Evolutionary conservation across 2,797 vertebrate species (phyloP).

Genomic region (Euthynnus affinis): DNA sequence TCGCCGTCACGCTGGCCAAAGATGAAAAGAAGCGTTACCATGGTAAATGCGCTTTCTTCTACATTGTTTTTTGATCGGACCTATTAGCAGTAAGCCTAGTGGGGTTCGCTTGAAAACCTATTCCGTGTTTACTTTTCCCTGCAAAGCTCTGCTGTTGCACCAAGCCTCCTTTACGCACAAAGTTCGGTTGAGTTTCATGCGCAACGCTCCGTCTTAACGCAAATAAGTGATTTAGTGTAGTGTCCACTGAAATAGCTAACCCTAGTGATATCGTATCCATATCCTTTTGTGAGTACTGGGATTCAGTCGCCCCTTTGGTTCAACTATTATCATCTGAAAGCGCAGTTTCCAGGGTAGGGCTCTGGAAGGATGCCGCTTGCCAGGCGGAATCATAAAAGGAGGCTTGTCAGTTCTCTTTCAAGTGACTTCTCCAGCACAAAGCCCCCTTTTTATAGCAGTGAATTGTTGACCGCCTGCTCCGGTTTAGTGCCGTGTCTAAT

Average conservation of each 20-base stretch:
- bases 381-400: constrained; percentile 83
- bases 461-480: constrained; percentile 86
- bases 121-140: constrained; percentile 63
- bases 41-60: constrained; percentile 87
- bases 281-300: constrained; percentile 57
- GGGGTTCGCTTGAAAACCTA: constrained; percentile 32
- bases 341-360: constrained; percentile 79
- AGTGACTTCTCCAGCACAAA: constrained; percentile 89
- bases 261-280: constrained; percentile 57
- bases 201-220: constrained; percentile 48
- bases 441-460: constrained; percentile 85
- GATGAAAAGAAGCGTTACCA: constrained; percentile 92
- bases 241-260: constrained; percentile 35
- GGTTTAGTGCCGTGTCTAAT: constrained; percentile 90
- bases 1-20: constrained; percentile 91
- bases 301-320: constrained; percentile 59
- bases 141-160: constrained; percentile 34
- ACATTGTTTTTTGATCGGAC: constrained; percentile 67
- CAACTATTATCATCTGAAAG: constrained; percentile 84
- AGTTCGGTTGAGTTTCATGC: constrained; percentile 61
- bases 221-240: constrained; percentile 32
- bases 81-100: constrained; percentile 39
- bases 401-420: constrained; percentile 88
- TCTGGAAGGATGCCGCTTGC: constrained; percentile 81
- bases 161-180: constrained; percentile 66